Evolutionary conservation across 2,888 invertebrate species (phyloP).

Genomic region (Cephus spinipes): DNA sequence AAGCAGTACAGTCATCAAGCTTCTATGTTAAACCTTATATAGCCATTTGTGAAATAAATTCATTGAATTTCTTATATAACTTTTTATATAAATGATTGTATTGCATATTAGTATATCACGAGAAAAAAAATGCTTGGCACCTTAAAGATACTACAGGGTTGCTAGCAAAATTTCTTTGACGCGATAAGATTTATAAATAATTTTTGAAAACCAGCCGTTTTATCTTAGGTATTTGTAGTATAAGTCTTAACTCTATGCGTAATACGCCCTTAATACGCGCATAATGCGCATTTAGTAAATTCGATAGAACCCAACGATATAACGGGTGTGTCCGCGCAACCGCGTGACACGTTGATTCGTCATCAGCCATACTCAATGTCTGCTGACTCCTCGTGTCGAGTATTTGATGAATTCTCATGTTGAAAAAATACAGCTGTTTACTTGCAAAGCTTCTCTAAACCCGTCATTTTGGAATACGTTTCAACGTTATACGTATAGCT

Average conservation of each 20-base stretch:
- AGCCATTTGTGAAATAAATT: background rate
- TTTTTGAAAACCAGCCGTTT: background rate
- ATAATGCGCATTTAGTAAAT: background rate
- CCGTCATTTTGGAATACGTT: background rate
- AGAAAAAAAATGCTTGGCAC: background rate
- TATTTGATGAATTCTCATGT: background rate
- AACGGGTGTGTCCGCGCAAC: background rate
- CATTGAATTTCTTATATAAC: background rate
- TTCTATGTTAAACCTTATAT: background rate
- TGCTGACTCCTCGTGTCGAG: background rate
- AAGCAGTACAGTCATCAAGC: background rate
- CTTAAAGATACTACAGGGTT: background rate
- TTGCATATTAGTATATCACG: background rate
- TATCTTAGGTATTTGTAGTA: background rate
- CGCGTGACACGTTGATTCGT: background rate
- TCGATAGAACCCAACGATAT: background rate
- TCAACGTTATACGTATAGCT: background rate
- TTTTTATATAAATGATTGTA: background rate
- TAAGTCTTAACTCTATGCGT: background rate
- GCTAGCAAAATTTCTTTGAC: background rate
- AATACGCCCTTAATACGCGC: background rate
- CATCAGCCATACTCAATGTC: background rate
- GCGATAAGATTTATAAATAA: background rate
- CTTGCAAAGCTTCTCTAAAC: background rate
- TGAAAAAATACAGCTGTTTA: background rate